phyloP scores from a whole-genome alignment of 1,140 invertebrate species.

The Drosophila willistoni region DNA sequence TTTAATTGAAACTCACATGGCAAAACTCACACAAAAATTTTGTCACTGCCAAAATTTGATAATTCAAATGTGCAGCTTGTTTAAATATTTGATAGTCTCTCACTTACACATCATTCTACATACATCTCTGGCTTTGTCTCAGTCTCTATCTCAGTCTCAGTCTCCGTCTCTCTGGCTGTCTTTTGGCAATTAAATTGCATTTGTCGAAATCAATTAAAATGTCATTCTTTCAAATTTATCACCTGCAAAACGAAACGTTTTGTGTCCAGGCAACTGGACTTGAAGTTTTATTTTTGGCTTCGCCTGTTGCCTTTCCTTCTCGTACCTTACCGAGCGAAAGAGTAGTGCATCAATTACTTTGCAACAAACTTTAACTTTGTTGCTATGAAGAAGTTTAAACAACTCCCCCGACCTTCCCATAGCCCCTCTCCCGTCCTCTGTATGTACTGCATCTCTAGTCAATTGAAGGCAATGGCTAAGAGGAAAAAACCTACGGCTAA shows the following conservation, averaged over 20 bases:
- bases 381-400: constrained; percentile 55
- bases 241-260: constrained; percentile 60
- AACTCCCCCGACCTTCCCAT: background rate
- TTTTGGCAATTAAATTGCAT: constrained; percentile 47
- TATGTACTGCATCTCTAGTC: constrained; percentile 1
- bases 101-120: constrained; percentile 16
- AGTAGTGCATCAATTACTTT: constrained; percentile 64
- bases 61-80: constrained; percentile 52
- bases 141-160: background rate
- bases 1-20: constrained; percentile 68
- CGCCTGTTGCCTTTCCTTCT: constrained; percentile 39
- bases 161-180: background rate
- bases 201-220: constrained; percentile 73
- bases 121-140: background rate
- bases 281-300: constrained; percentile 32
- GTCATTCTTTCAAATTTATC: constrained; percentile 60
- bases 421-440: no score
- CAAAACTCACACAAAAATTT: constrained; percentile 38
- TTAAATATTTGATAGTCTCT: constrained; percentile 51
- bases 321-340: no score
- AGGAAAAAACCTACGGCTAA: constrained; percentile 23
- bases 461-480: constrained; percentile 11
- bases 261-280: constrained; percentile 31
- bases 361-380: constrained; percentile 46
- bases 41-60: constrained; percentile 53